Evolutionary conservation across 2,888 invertebrate species (phyloP), one percentile per base, ranked within the genome.

Genomic region (Himalopsyche japonica): DNA sequence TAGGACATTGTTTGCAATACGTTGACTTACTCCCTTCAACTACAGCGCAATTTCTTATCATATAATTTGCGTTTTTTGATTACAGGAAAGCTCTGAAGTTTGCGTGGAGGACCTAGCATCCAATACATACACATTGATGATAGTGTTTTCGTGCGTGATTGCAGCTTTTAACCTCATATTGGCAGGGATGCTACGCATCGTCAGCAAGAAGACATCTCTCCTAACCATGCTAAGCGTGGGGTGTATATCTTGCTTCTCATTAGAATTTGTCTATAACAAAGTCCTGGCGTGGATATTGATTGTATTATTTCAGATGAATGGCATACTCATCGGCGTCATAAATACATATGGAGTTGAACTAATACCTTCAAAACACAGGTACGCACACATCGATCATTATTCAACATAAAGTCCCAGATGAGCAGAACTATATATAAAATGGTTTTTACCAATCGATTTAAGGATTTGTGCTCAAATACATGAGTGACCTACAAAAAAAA

Each of bases 291-390:
- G 91, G 18, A 89, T 91, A 12, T 91, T 92, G 88, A 91, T 92
- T 88, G 91, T 92, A 89, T 89, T 92, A 87, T 92, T 92, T 87
- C 88, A 92, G 8, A 89, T 92, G 85, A 90, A 90, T 81, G 92
- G 92, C 0, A 89, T 92, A 1, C 89, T 90, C 0, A 92, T 92
- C 91, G 92, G 92, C 0, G 89, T 92, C 0, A 87, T 92, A 57
- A 92, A 92, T 81, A 92, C 92, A 0, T 92, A 92, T 85, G 92
- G 92, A 79, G 92, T 92, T 77, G 92, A 92, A 86, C 88, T 92
- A 4, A 92, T 92, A 81, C 92, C 92, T 5, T 92, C 92, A 20
- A 90, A 90, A 76, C 88, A 92, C n/a, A 91, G 92, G 92, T 92
- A 64, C 89, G 89, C 8, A 7, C 10, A 7, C 37, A 37, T 37